These are phyloP conservation scores for Cryptops parisi DNA, from an alignment of 2,888 invertebrate genomes.

Conservation along the genomic window DNA sequence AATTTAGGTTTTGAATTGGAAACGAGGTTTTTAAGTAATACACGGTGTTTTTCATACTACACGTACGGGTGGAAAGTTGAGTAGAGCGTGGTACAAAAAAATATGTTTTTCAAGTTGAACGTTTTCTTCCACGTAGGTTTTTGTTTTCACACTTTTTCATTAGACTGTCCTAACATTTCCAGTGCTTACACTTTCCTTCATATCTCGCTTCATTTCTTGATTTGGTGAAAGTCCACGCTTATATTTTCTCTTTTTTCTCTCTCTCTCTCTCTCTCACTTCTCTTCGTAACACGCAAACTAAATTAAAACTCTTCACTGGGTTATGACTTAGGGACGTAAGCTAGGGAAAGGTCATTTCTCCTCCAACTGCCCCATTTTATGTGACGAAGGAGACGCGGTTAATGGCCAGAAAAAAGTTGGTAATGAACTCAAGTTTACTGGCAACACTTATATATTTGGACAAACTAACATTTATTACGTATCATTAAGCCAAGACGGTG, in stretches of 20 bases:
- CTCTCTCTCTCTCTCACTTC: slow-evolving; percentile 11
- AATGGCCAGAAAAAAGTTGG: neutral
- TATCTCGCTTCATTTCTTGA: too few species aligned
- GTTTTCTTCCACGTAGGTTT: neutral
- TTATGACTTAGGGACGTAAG: neutral
- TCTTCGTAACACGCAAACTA: neutral
- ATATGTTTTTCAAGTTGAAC: neutral
- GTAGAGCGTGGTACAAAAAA: too few species aligned
- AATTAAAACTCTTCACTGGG: neutral
- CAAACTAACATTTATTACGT: neutral
- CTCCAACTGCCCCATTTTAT: neutral
- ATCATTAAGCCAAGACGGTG: neutral
- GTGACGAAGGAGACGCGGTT: neutral
- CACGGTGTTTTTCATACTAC: too few species aligned
- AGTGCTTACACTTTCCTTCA: neutral
- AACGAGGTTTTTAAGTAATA: too few species aligned
- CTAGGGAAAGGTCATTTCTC: neutral
- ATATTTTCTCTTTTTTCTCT: slow-evolving; percentile 6
- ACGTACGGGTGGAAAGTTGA: too few species aligned
- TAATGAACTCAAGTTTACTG: neutral
- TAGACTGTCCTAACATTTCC: neutral
- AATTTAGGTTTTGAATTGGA: too few species aligned
- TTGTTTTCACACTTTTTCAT: neutral
- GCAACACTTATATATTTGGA: neutral
- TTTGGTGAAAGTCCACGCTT: too few species aligned